A percentile compares a stretch with the other conserved stretches of the same genome.
Evolutionary conservation across 2,797 vertebrate species (phyloP).

Genomic region (Scolopax rusticola): DNA sequence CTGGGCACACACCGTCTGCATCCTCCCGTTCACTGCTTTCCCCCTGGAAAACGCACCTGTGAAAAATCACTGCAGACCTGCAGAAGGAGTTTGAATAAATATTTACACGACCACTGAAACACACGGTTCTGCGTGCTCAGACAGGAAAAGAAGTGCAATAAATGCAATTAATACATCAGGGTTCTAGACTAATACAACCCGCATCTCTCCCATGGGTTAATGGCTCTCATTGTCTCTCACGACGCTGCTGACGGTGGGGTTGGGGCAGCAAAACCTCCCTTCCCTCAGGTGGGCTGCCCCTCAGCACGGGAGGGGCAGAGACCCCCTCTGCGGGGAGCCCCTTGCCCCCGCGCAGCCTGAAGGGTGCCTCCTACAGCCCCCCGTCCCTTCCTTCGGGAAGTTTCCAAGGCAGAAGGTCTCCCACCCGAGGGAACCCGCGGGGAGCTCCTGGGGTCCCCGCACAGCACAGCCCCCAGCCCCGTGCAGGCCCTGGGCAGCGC

Average conservation of each 20-base stretch:
- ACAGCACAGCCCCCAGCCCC: not conserved
- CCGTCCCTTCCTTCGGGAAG: not conserved
- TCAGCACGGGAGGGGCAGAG: not conserved
- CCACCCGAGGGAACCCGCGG: fast-evolving
- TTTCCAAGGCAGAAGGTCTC: not conserved
- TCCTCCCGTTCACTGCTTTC: not conserved
- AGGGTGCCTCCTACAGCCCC: not conserved
- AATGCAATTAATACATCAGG: not conserved
- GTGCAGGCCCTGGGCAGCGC: fast-evolving
- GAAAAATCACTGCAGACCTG: not conserved
- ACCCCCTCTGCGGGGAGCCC: not conserved
- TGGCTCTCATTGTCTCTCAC: fast-evolving
- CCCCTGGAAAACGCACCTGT: not conserved
- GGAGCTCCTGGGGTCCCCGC: not conserved
- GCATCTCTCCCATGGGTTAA: fast-evolving
- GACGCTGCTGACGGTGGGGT: not conserved
- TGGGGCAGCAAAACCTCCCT: not conserved
- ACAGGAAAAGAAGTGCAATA: not conserved
- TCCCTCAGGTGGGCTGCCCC: not conserved
- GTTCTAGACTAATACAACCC: not conserved
- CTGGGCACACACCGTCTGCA: not conserved
- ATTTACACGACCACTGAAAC: not conserved
- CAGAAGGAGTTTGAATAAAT: not conserved
- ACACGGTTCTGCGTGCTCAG: not conserved
- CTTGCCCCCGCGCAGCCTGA: not conserved